These are phyloP conservation scores for Gisinianus flammeolus DNA, from an alignment of 2,888 invertebrate genomes.

Conservation along the genomic window DNA sequence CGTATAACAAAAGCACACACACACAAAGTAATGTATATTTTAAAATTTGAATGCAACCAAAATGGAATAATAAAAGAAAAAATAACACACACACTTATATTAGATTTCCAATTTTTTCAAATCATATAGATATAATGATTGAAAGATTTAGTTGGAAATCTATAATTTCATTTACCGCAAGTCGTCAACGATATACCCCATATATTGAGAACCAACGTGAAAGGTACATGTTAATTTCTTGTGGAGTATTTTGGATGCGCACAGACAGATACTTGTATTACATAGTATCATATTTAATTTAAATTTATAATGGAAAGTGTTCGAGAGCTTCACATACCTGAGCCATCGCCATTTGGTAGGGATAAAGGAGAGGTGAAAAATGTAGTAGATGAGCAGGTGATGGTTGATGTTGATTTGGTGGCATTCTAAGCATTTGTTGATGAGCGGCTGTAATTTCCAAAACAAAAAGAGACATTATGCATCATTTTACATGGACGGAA, in stretches of 20 bases:
- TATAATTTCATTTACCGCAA: slow-evolving; percentile 55
- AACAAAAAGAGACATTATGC: no score
- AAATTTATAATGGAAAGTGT: no score
- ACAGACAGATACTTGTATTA: not conserved
- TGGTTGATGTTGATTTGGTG: slow-evolving; percentile 65
- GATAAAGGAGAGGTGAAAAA: slow-evolving; percentile 84
- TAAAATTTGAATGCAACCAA: no score
- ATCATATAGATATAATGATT: slow-evolving; percentile 39
- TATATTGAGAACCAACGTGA: slow-evolving; percentile 52
- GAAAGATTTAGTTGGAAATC: slow-evolving; percentile 40
- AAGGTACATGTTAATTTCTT: slow-evolving; percentile 53
- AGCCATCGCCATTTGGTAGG: slow-evolving; percentile 78
- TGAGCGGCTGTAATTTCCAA: slow-evolving; percentile 55
- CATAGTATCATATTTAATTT: not conserved
- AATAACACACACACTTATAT: not conserved
- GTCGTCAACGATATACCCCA: slow-evolving; percentile 57
- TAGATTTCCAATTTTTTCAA: slow-evolving; percentile 8
- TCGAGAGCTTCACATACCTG: slow-evolving; percentile 60
- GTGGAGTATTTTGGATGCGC: slow-evolving; percentile 37
- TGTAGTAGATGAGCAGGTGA: slow-evolving; percentile 86
- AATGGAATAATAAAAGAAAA: not conserved
- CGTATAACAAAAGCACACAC: no score
- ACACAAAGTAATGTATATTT: no score
- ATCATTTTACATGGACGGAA: no score
- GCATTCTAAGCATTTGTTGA: slow-evolving; percentile 81